Percentiles rank a stretch among this genome's conserved stretches.
Conservation (phyloP, 53 echinoderm and acorn worm species). For the Temnopleurus reevesii region DNA sequence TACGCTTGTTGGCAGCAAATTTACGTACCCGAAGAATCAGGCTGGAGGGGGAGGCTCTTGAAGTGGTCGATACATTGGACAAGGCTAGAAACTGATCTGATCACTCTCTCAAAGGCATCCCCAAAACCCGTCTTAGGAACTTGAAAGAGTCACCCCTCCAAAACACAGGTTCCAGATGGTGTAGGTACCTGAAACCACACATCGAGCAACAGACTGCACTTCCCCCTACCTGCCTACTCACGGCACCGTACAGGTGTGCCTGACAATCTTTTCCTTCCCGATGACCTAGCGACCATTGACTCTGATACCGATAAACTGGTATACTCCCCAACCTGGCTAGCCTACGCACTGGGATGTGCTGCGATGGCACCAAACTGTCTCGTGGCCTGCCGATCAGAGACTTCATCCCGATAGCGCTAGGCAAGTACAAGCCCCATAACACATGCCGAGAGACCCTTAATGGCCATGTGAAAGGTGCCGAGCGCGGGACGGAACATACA, state of each 20-base stretch:
- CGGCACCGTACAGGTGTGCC: too few relatives aligned
- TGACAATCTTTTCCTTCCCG: not conserved
- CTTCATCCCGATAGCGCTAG: not conserved
- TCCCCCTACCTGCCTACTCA: too few relatives aligned
- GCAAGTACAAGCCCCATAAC: not conserved
- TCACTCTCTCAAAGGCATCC: not conserved
- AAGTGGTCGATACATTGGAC: not conserved
- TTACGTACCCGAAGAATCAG: slow-evolving; percentile 55
- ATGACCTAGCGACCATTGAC: not conserved
- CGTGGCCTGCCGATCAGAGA: not conserved
- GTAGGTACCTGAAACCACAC: too few relatives aligned
- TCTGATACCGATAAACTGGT: not conserved
- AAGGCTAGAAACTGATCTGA: slow-evolving; percentile 27
- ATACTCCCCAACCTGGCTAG: not conserved
- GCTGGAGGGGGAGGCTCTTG: too few relatives aligned
- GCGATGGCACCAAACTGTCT: too few relatives aligned
- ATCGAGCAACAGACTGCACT: too few relatives aligned
- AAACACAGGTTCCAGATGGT: not conserved
- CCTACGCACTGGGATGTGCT: too few relatives aligned
- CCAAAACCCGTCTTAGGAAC: not conserved
- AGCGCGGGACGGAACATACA: not conserved
- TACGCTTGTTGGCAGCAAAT: slow-evolving; percentile 48
- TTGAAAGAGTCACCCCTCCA: not conserved
- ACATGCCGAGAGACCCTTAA: not conserved
- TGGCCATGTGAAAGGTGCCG: not conserved